phyloP scores from a whole-genome alignment of 2,888 invertebrate species.

The Orthosia gracilis region DNA sequence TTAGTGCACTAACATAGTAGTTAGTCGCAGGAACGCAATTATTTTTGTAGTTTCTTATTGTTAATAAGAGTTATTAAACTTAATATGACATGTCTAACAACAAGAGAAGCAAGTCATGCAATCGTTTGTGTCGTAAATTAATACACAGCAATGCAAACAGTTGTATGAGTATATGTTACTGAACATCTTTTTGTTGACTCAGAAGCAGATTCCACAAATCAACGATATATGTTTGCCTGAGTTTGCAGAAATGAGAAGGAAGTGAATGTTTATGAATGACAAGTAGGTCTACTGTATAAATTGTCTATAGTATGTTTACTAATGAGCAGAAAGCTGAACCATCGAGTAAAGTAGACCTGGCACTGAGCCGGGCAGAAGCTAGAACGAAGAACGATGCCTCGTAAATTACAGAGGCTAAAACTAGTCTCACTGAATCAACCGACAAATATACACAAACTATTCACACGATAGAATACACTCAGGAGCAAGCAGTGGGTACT shows the following conservation, averaged over 20 bases:
- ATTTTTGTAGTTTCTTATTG: conserved; percentile 1
- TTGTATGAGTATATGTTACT: not conserved
- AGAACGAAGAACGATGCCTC: conserved; percentile 23
- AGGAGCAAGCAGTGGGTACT: conserved; percentile 13
- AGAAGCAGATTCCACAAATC: conserved; percentile 12
- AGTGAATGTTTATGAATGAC: conserved; percentile 17
- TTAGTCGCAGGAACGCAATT: conserved; percentile 10
- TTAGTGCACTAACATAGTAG: conserved; percentile 27
- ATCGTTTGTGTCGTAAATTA: not conserved
- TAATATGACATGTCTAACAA: not conserved
- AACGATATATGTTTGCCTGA: conserved; percentile 3
- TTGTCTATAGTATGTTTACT: conserved; percentile 12
- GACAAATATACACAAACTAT: conserved; percentile 38
- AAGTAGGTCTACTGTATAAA: conserved; percentile 12
- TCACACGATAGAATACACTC: conserved; percentile 20
- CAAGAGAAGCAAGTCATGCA: not conserved
- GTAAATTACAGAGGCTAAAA: conserved; percentile 53
- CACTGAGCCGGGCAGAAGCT: conserved; percentile 11
- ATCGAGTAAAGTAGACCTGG: conserved; percentile 37
- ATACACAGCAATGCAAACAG: not conserved
- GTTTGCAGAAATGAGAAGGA: conserved; percentile 13
- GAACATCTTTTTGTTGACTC: not conserved
- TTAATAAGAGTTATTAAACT: conserved; percentile 9
- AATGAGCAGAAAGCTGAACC: conserved; percentile 18
- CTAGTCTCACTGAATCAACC: conserved; percentile 49